Base-by-base conservation (phyloP, 2,113 vertebrate genomes). In the Puntigrus tetrazona region DNA sequence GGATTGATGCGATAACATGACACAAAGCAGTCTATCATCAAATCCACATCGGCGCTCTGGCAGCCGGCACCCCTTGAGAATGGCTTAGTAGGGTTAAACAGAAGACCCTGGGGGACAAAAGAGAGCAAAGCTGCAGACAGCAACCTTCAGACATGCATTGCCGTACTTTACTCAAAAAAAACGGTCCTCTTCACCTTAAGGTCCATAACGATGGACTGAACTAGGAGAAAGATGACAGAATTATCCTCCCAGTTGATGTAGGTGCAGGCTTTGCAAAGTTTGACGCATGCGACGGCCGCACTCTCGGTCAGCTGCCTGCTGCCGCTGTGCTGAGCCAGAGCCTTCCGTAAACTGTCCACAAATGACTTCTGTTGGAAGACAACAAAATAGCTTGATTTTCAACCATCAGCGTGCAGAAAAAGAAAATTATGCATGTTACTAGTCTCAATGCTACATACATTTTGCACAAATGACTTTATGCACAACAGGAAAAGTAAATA, bases 231-330 rank as follows among this genome's bases (percentile, higher is more conserved):
- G 85, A 99, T 99, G 88, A 98, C 97, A 0, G 98, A 99, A 87
- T 99, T 96, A 86, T 99, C 98, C 88, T 99, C 98, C 98, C 98
- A 99, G 87, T 98, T 99, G 92, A 99, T 98, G 86, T 99, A 99
- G 18, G 97, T 99, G 59, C 97, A 99, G 6, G 98, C 98, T 94
- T 99, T 99, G 90, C 98, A 99, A 47, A 99, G 92, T 88, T 99
- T 99, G 22, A 99, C 98, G 85, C 98, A 98, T 86, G 98, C 97
- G 6, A 99, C 96, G 41, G 97, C 98, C 27, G 98, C 97, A 25
- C 98, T 99, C 88, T 99, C 98, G 1, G 95, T 99, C 91, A 99
- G 93, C 89, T 98, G 98, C 83, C 97, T 96, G 88, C 96, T 97
- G 87, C 96, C 94, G 0, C 97, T 88, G 73, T 99, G 98, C 34